Percentiles rank a stretch among this genome's conserved stretches.
phyloP scores from a whole-genome alignment of 2,113 vertebrate species.

The Fulica atra region DNA sequence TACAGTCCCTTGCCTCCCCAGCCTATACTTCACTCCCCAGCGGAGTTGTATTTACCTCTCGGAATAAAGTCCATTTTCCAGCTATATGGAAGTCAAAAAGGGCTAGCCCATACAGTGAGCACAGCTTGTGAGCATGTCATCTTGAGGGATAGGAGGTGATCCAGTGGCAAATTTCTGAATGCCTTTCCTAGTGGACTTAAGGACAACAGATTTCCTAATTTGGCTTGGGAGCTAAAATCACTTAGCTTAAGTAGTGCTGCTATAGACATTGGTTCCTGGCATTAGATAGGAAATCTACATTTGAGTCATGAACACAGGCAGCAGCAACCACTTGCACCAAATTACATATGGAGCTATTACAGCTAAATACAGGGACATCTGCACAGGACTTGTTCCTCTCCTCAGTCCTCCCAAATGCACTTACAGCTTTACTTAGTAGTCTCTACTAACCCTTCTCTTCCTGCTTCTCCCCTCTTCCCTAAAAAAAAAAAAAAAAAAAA shows the following conservation, averaged over 20 bases:
- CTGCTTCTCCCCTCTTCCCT: neutral
- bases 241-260: constrained; percentile 12
- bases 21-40: neutral
- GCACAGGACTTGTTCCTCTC: neutral
- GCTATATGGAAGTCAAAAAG: neutral
- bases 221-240: constrained; percentile 36
- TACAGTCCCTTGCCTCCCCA: neutral
- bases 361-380: neutral
- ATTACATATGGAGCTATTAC: neutral
- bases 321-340: neutral
- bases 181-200: neutral
- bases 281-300: neutral
- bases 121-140: neutral
- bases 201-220: constrained; percentile 10
- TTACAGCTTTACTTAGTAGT: neutral
- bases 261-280: neutral
- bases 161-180: neutral
- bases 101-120: neutral
- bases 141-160: neutral
- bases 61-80: neutral
- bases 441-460: neutral
- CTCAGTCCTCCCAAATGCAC: neutral
- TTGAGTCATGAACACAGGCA: constrained; percentile 5
- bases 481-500: neutral
- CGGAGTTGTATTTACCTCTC: neutral